Evolutionary conservation across 2,797 vertebrate genomes (phyloP).

Genomic region (Tragopan temminckii): DNA sequence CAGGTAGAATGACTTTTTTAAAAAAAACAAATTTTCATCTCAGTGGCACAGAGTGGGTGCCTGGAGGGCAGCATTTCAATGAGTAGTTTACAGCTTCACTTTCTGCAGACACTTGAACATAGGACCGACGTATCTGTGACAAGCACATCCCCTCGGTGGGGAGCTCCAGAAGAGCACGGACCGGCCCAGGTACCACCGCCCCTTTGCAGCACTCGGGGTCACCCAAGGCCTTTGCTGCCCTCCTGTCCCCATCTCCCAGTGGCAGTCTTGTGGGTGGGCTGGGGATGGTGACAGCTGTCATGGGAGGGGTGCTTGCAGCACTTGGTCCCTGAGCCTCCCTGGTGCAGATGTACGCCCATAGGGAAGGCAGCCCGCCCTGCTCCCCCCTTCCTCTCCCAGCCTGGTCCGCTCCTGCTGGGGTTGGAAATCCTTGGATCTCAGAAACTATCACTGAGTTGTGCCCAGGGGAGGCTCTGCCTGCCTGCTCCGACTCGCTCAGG

Average conservation of each 20-base stretch:
- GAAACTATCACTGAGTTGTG: constrained; percentile 16
- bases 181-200: neutral
- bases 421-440: constrained; percentile 17
- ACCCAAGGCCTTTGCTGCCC: neutral
- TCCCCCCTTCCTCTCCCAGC: neutral
- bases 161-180: constrained; percentile 24
- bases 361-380: neutral
- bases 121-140: constrained; percentile 87
- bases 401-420: neutral
- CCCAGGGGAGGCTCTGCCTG: neutral
- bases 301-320: neutral
- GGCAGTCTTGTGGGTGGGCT: neutral
- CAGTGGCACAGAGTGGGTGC: neutral
- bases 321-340: neutral
- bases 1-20: neutral
- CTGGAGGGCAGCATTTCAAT: constrained; percentile 74
- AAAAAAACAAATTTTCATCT: constrained; percentile 50
- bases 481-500: constrained; percentile 25
- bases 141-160: constrained; percentile 75
- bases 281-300: neutral
- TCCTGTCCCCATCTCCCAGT: neutral
- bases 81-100: constrained; percentile 86
- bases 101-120: constrained; percentile 88
- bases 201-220: neutral
- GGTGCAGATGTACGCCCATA: neutral